Evolutionary conservation across 2,888 invertebrate genomes (phyloP).

Genomic region (Conchocele bisecta): DNA sequence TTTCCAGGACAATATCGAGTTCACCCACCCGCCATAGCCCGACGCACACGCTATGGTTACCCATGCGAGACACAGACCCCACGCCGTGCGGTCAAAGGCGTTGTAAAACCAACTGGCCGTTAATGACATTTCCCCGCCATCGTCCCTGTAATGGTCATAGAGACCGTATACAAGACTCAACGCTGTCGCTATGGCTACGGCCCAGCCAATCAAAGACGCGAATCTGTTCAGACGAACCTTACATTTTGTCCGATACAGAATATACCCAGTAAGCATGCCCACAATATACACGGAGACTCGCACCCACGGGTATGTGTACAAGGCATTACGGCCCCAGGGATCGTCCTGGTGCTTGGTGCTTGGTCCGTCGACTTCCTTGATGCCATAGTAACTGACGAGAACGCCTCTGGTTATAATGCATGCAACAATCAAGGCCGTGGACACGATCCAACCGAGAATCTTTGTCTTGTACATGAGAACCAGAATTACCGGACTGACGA

Average conservation of each 20-base stretch:
- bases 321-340: slow-evolving; percentile 26
- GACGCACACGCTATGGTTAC: slow-evolving; percentile 84
- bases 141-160: slow-evolving; percentile 68
- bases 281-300: slow-evolving; percentile 83
- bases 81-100: slow-evolving; percentile 82
- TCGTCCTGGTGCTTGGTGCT: slow-evolving; percentile 42
- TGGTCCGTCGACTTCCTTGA: not conserved
- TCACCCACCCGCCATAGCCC: slow-evolving; percentile 87
- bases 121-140: slow-evolving; percentile 53
- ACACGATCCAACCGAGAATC: slow-evolving; percentile 13
- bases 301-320: slow-evolving; percentile 82
- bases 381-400: slow-evolving; percentile 22
- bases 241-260: slow-evolving; percentile 69
- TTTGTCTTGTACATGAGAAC: slow-evolving; percentile 18
- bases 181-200: slow-evolving; percentile 59
- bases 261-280: slow-evolving; percentile 82
- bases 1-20: slow-evolving; percentile 91
- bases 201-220: slow-evolving; percentile 68
- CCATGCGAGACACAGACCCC: slow-evolving; percentile 84
- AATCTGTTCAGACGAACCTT: slow-evolving; percentile 57
- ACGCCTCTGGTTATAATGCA: slow-evolving; percentile 14
- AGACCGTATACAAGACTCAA: slow-evolving; percentile 76
- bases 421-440: slow-evolving; percentile 16
- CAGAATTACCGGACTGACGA: slow-evolving; percentile 60
- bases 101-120: slow-evolving; percentile 79